phyloP scores from a whole-genome alignment of 2,888 invertebrate species.

The Megalurothrips usitatus region DNA sequence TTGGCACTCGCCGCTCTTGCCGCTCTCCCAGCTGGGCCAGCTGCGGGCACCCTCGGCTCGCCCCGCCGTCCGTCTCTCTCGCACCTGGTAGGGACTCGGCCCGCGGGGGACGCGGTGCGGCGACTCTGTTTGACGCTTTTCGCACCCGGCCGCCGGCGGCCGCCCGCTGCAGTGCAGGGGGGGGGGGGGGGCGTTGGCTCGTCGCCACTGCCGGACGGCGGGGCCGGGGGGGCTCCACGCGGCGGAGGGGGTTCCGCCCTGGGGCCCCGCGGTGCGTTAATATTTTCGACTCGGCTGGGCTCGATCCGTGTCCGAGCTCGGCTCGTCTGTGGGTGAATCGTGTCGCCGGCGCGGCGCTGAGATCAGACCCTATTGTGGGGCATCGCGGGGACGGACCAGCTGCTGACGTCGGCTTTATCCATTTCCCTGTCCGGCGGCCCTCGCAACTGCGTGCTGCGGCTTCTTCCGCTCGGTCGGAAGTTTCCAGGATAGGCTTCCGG shows the following conservation, averaged over 20 bases:
- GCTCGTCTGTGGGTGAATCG: neutral
- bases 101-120: too few relatives aligned
- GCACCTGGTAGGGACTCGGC: too few relatives aligned
- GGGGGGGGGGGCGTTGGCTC: too few relatives aligned
- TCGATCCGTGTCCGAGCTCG: neutral
- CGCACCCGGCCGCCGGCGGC: neutral
- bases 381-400: neutral
- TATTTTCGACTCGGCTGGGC: neutral
- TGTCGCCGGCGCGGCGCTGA: neutral
- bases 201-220: neutral
- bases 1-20: neutral
- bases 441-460: neutral
- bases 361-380: conserved; percentile 15
- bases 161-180: neutral
- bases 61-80: too few relatives aligned
- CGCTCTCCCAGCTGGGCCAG: too few relatives aligned
- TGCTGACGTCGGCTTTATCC: neutral
- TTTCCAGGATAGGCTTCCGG: neutral
- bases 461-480: neutral
- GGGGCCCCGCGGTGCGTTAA: neutral
- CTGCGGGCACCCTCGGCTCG: too few relatives aligned
- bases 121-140: too few relatives aligned
- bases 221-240: neutral
- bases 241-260: neutral
- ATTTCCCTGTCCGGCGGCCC: neutral